Evolutionary conservation across 2,797 vertebrate genomes (phyloP).

Genomic region (Lutjanus argentimaculatus): DNA sequence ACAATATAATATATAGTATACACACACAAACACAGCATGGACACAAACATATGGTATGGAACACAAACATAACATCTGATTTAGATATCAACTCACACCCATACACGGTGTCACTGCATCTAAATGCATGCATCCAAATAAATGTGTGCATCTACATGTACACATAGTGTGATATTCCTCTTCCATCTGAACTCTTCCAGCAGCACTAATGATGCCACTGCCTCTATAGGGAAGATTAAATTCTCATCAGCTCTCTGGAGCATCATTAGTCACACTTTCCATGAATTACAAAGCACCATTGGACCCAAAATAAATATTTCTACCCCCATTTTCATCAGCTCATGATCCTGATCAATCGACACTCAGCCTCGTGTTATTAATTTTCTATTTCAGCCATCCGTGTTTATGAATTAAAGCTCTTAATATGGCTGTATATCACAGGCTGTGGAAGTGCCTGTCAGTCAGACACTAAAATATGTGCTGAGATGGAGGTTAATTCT

Average conservation of each 20-base stretch:
- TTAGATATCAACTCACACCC: too few species aligned
- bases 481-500: neutral
- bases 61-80: too few species aligned
- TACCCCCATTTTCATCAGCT: conserved; percentile 35
- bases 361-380: conserved; percentile 37
- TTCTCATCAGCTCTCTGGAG: conserved; percentile 35
- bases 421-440: conserved; percentile 27
- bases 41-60: too few species aligned
- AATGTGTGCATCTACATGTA: neutral
- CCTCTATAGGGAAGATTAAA: conserved; percentile 23
- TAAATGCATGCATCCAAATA: neutral
- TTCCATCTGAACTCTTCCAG: conserved; percentile 15
- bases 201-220: conserved; percentile 22
- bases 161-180: neutral
- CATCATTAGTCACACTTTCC: conserved; percentile 37
- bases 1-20: too few species aligned
- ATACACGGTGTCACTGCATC: neutral
- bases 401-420: conserved; percentile 36
- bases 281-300: conserved; percentile 23
- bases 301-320: conserved; percentile 49
- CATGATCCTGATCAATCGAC: conserved; percentile 40
- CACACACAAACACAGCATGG: too few species aligned
- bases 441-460: conserved; percentile 24
- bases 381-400: conserved; percentile 24
- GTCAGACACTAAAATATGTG: conserved; percentile 36